phyloP scores from a whole-genome alignment of 1,140 invertebrate genomes.

The Pseudachorutes palmiensis region DNA sequence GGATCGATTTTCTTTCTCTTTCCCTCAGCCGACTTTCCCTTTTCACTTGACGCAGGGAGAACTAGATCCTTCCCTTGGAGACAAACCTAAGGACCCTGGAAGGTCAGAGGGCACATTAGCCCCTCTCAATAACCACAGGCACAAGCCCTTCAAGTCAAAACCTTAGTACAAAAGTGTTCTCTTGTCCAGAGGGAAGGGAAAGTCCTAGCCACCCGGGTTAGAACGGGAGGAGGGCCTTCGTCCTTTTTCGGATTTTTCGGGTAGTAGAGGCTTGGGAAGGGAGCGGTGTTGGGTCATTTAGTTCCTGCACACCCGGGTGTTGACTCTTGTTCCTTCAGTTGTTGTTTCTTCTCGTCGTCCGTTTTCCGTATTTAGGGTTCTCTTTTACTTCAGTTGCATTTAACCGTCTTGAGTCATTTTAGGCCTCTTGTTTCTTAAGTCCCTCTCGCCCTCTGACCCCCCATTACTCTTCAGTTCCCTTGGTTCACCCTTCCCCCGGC shows the following conservation, averaged over 20 bases:
- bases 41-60: too few relatives aligned
- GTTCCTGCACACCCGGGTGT: constrained; percentile 34
- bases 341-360: not conserved
- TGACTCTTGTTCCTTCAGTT: not conserved
- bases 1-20: too few relatives aligned
- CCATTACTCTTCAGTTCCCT: not conserved
- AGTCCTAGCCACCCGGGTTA: not conserved
- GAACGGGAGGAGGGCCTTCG: not conserved
- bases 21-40: too few relatives aligned
- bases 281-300: constrained; percentile 32
- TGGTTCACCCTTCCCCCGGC: too few relatives aligned
- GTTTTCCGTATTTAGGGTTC: not conserved
- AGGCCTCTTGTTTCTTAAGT: constrained; percentile 1
- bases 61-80: too few relatives aligned
- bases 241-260: not conserved
- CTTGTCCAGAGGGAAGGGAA: too few relatives aligned
- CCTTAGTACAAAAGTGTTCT: too few relatives aligned
- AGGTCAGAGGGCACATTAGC: too few relatives aligned
- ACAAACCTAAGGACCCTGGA: too few relatives aligned
- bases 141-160: too few relatives aligned
- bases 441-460: not conserved
- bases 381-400: constrained; percentile 31
- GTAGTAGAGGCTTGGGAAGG: constrained; percentile 3
- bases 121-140: too few relatives aligned
- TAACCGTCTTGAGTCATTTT: constrained; percentile 25